Evolutionary conservation across 2,113 vertebrate genomes (phyloP).

Genomic region (Phycodurus eques): DNA sequence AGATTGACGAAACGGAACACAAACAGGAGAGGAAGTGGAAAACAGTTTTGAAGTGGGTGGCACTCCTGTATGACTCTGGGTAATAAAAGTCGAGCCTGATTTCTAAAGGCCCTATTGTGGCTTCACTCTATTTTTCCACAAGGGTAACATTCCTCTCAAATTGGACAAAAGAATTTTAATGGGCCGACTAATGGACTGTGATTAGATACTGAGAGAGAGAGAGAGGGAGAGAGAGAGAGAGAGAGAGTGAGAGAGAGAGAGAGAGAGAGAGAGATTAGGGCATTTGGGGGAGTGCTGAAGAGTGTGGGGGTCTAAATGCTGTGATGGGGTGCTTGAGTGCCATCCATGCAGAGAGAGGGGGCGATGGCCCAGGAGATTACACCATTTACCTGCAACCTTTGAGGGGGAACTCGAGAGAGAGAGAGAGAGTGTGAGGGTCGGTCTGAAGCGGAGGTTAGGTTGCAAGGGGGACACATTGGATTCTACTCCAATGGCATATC

Average conservation of each 20-base stretch:
- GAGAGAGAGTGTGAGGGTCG: conserved; percentile 6
- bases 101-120: conserved; percentile 74
- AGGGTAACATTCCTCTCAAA: conserved; percentile 76
- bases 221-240: conserved; percentile 12
- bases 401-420: conserved; percentile 50
- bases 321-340: conserved; percentile 49
- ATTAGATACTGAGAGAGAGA: conserved; percentile 62
- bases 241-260: conserved; percentile 33
- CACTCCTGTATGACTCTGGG: conserved; percentile 61
- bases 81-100: conserved; percentile 67
- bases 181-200: conserved; percentile 74
- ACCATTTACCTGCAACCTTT: conserved; percentile 66
- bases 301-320: conserved; percentile 41
- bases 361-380: conserved; percentile 63
- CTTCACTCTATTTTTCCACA: conserved; percentile 68
- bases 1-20: conserved; percentile 4
- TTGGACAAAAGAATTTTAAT: conserved; percentile 82
- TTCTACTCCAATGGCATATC: conserved; percentile 56
- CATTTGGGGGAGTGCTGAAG: conserved; percentile 19
- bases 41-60: conserved; percentile 61
- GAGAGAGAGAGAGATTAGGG: not conserved
- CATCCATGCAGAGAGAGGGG: conserved; percentile 57
- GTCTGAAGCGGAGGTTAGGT: conserved; percentile 41
- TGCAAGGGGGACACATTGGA: conserved; percentile 49
- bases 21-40: conserved; percentile 24